A percentile compares a stretch with the other conserved stretches of the same genome.
Evolutionary conservation across 2,113 vertebrate genomes (phyloP).

Genomic region (Nymphicus hollandicus): DNA sequence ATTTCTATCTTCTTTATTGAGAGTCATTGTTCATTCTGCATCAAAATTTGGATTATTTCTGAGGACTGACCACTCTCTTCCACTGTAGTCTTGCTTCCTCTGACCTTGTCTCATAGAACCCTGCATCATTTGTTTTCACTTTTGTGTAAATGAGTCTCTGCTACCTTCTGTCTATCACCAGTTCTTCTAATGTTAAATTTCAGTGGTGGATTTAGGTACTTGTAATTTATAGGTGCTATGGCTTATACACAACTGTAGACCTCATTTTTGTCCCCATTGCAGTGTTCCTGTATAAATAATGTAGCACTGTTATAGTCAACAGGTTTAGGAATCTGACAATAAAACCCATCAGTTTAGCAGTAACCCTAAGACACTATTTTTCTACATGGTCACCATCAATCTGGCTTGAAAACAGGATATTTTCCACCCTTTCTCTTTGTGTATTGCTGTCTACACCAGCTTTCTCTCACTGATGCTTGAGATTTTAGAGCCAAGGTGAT

Average conservation of each 20-base stretch:
- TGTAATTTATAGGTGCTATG: background rate
- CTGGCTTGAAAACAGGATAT: background rate
- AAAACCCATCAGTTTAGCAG: background rate
- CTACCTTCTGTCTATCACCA: background rate
- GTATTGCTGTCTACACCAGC: background rate
- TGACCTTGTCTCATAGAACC: background rate
- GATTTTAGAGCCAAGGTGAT: background rate
- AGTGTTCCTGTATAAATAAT: background rate
- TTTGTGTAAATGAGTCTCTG: background rate
- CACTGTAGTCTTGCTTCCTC: background rate
- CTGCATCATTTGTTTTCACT: background rate
- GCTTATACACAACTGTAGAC: background rate
- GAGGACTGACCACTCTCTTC: background rate
- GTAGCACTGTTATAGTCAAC: background rate
- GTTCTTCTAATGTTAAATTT: background rate
- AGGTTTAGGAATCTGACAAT: background rate
- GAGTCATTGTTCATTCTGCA: background rate
- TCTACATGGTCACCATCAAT: background rate
- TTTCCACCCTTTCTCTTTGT: background rate
- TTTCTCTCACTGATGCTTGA: background rate
- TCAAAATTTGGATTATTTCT: background rate
- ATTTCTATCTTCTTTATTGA: background rate
- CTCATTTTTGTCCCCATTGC: background rate
- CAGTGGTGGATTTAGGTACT: background rate
- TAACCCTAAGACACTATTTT: background rate